Percentiles rank a stretch among this genome's conserved stretches.
phyloP scores from a whole-genome alignment of 2,797 vertebrate species.

The Austrolebias charrua region DNA sequence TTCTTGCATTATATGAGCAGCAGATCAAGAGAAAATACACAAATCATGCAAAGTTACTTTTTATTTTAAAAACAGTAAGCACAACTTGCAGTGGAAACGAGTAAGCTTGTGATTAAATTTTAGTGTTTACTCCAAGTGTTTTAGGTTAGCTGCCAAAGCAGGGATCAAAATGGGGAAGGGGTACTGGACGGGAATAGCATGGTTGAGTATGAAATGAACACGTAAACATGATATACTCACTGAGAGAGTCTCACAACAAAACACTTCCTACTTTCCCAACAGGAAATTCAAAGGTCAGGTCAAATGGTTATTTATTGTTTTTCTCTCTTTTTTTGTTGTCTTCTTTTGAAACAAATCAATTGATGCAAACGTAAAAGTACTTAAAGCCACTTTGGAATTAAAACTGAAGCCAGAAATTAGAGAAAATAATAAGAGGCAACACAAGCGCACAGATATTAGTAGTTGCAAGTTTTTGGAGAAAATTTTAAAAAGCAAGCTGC shows the following conservation, averaged over 20 bases:
- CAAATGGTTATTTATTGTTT: conserved; percentile 44
- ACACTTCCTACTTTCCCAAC: conserved; percentile 91
- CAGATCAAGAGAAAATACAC: conserved; percentile 58
- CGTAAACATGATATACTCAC: conserved; percentile 95
- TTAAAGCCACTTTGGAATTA: conserved; percentile 41
- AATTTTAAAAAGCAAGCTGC: conserved; percentile 55
- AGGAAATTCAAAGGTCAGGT: conserved; percentile 85
- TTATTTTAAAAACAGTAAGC: conserved; percentile 34
- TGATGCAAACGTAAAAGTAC: conserved; percentile 71
- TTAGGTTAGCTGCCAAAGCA: conserved; percentile 73
- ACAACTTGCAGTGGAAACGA: conserved; percentile 45
- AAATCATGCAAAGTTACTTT: conserved; percentile 15
- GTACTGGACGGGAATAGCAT: conserved; percentile 66
- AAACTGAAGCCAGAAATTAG: conserved; percentile 51
- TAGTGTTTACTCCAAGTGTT: conserved; percentile 53
- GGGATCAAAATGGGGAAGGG: conserved; percentile 65
- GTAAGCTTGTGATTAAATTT: conserved; percentile 65
- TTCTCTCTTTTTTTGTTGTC: conserved; percentile 12
- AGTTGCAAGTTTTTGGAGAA: conserved; percentile 39
- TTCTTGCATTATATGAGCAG: conserved; percentile 65
- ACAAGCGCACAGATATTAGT: conserved; percentile 36
- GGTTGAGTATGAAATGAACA: conserved; percentile 87
- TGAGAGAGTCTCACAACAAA: conserved; percentile 92
- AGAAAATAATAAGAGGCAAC: conserved; percentile 28
- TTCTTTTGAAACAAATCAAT: conserved; percentile 65